phyloP scores from a whole-genome alignment of 37 sponge, comb jelly and placozoan species.

The Oscarella lobularis region DNA sequence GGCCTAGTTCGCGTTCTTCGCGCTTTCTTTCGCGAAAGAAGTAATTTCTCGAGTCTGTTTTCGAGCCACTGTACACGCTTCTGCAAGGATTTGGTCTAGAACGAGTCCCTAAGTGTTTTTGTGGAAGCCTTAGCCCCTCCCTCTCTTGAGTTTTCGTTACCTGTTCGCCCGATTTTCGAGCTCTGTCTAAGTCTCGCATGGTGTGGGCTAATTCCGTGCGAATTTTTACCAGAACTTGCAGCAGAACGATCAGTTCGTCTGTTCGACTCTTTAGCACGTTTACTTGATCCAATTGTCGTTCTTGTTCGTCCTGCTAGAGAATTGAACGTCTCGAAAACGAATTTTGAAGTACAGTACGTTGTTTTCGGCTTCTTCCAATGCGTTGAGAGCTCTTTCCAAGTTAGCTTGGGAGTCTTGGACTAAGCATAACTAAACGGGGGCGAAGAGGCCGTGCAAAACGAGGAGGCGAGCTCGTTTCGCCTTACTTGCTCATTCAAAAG shows the following conservation, averaged over 20 bases:
- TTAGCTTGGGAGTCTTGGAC: not conserved
- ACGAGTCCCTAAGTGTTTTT: too few species aligned
- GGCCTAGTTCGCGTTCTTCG: not conserved
- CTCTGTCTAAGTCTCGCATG: not conserved
- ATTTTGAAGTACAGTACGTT: not conserved
- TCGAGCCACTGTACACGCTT: not conserved
- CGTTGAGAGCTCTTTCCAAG: not conserved
- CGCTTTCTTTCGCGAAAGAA: not conserved
- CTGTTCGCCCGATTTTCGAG: not conserved
- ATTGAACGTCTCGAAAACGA: not conserved
- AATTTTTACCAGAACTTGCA: not conserved
- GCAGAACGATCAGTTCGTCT: not conserved
- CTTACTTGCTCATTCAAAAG: not conserved
- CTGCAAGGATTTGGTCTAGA: too few species aligned
- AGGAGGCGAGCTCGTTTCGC: not conserved
- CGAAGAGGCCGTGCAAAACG: not conserved
- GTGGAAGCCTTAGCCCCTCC: too few species aligned
- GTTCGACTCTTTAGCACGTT: not conserved
- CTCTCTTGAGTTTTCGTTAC: too few species aligned
- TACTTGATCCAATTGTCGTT: not conserved
- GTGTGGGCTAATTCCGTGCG: not conserved
- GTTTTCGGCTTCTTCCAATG: not conserved
- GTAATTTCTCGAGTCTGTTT: not conserved
- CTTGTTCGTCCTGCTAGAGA: not conserved
- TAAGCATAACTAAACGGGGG: not conserved